Evolutionary conservation across 2,797 vertebrate genomes (phyloP).

Genomic region (Microctenopoma stevenorrisi): DNA sequence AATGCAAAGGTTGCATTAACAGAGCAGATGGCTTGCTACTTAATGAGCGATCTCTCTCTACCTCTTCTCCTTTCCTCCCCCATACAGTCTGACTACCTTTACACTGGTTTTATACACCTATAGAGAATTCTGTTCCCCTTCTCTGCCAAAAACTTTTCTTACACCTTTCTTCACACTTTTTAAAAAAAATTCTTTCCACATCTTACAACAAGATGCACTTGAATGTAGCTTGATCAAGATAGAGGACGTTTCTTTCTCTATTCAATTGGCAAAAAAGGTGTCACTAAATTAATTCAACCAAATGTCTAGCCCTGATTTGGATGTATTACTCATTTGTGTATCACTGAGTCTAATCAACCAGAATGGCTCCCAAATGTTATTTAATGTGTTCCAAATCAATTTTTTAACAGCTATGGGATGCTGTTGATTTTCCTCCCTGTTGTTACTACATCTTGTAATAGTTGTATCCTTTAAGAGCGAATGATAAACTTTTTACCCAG

Average conservation of each 20-base stretch:
- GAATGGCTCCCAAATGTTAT: constrained; percentile 40
- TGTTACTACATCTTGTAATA: constrained; percentile 10
- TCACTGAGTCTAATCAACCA: constrained; percentile 33
- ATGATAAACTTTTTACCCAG: constrained; percentile 32
- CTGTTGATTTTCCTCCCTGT: constrained; percentile 24
- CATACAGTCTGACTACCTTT: background rate
- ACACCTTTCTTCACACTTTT: constrained; percentile 7
- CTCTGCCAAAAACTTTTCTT: background rate
- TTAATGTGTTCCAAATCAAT: constrained; percentile 39
- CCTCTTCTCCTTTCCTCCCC: background rate
- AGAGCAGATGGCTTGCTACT: constrained; percentile 62
- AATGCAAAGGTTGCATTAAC: constrained; percentile 54
- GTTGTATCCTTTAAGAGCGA: constrained; percentile 23
- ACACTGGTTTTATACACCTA: background rate
- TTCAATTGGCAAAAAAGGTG: constrained; percentile 33
- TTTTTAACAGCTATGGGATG: constrained; percentile 45
- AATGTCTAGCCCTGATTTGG: constrained; percentile 33
- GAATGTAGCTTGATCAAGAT: background rate
- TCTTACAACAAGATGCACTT: background rate
- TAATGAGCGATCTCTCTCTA: background rate
- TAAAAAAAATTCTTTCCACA: background rate
- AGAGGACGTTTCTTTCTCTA: background rate
- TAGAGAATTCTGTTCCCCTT: background rate
- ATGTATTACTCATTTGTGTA: constrained; percentile 31
- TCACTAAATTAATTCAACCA: constrained; percentile 17